Evolutionary conservation across 2,113 vertebrate genomes (phyloP).

Genomic region (Sigmodon hispidus): DNA sequence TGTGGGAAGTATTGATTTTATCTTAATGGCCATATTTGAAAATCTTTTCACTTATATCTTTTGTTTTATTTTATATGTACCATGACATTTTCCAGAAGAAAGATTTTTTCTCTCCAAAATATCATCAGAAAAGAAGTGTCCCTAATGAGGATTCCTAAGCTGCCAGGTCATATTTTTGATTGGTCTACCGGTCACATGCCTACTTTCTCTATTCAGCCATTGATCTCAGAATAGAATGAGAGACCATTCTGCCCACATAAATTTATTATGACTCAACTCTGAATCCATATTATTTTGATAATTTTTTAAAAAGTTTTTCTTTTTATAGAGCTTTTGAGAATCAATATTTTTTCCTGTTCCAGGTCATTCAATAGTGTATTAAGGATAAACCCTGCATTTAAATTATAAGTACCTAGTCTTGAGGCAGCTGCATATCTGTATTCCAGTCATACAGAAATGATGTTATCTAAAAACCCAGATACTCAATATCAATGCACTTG

Average conservation of each 20-base stretch:
- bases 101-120: neutral
- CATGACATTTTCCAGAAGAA: neutral
- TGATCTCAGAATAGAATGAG: neutral
- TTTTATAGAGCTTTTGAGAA: conserved; percentile 8
- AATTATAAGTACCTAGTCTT: conserved; percentile 21
- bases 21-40: neutral
- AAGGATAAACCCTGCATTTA: neutral
- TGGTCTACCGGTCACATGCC: neutral
- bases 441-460: neutral
- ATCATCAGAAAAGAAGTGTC: neutral
- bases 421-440: neutral
- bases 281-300: neutral
- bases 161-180: too few species aligned
- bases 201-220: neutral
- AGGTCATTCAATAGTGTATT: neutral
- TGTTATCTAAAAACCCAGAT: neutral
- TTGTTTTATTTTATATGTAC: neutral
- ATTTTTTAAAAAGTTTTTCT: conserved; percentile 9
- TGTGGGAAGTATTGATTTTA: neutral
- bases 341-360: neutral
- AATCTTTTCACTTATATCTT: neutral
- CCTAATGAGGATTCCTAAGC: neutral
- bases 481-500: neutral
- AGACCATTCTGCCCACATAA: neutral
- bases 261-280: neutral